Base-by-base conservation (phyloP, 1,140 invertebrate species). In the Sinonovacula constricta region DNA sequence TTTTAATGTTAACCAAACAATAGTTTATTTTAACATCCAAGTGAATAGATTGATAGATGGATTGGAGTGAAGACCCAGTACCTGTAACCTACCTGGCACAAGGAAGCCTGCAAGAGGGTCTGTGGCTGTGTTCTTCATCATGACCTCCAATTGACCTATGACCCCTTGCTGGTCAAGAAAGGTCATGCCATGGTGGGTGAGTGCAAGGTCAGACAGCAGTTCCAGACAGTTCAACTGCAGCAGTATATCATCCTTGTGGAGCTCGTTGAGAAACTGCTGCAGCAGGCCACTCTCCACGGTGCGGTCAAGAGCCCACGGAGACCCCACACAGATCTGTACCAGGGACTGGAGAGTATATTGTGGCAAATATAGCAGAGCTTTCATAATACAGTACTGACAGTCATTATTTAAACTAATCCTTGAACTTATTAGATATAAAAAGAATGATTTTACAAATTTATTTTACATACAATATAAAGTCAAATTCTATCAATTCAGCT, bases 171-270 rank as follows among this genome's bases (percentile, higher is more conserved):
- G 87, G 39, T 95, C 94, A 70, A 97, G 91, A 88, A 93, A 96
- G 57, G 92, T 89, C 0, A 95, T 92, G 0, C 95, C 95, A 85
- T 96, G 93, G 60, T 94, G 91, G 45, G 91, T 92, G 33, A 93
- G 80, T 10, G 94, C 94, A 39, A 97, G 90, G 57, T 93, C 93
- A 12, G 94, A 94, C 14, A 97, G 83, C n/a, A 95, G 87, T 90
- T 96, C 95, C 54, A 97, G 86, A 51, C 95, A 93, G 87, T 95
- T 96, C 57, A 96, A 89, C 86, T 95, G 94, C 18, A 95, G 89
- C 36, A 97, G 88, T 54, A 96, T 91, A 91, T 97, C 96, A 26
- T 94, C 91, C 60, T 92, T 93, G 34, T 88, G 79, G 7, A 96
- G 83, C 85, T 95, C 93, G 33, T 92, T 88, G 28, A 96, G 85